Evolutionary conservation across 1,140 invertebrate genomes (phyloP), one percentile per base, ranked within the genome.

Genomic region (Asobara japonica): DNA sequence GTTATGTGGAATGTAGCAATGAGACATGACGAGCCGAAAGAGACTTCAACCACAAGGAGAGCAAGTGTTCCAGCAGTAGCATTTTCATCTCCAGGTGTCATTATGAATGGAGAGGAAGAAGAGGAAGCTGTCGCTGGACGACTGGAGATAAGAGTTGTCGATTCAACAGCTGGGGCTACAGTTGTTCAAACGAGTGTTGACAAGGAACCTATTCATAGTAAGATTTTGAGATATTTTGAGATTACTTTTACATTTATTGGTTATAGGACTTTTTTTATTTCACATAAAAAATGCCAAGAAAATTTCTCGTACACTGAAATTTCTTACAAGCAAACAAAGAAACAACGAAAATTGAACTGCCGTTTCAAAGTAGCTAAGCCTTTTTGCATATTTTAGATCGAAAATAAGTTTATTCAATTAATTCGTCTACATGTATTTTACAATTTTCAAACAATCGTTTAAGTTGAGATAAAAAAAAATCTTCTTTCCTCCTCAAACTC

Each of bases 101-200:
- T 81, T 10, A 80, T 82, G 1, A 81, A 72, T 5, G 78, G 69
- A 10, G 85, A 87, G 3, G 89, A 85, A 72, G 89, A 89, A 69
- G 88, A 89, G 65, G 83, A 89, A 56, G 91, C 92, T 3, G 90
- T 94, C n/a, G 93, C 92, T 67, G 94, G 93, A 48, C 90, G 93
- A 69, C 88, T 95, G 30, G 94, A 96, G 88, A 95, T 95, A 71
- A 89, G 94, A 61, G 93, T 96, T 27, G 90, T 95, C 36, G 88
- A 89, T 65, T 83, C 84, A 13, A 84, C 83, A 16, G 86, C 83
- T 72, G 87, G 87, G 67, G 83, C 87, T 68, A 88, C 86, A 0
- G 82, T 89, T 56, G 86, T 88, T 0, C 85, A 88, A 72, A 88
- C 87, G 4, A 86, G 78, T 64, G 83, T 82, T 10, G 86, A 87